Conservation (phyloP, 2,888 invertebrate genomes). For the Andrena flavipes region DNA sequence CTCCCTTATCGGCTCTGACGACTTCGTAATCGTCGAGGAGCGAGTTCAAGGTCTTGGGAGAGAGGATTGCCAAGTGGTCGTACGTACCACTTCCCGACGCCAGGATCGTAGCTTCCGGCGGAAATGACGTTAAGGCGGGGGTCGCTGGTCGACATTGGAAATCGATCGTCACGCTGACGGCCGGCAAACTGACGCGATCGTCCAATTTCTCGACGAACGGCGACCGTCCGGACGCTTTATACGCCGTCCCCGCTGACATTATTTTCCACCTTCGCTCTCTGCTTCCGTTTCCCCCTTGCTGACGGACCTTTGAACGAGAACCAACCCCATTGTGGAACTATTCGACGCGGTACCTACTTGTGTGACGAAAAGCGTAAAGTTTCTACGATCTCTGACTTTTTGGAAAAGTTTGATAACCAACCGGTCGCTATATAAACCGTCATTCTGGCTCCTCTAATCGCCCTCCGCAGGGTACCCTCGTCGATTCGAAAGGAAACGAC, state of each 20-base stretch:
- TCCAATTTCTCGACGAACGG: slow-evolving; percentile 39
- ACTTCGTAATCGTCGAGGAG: slow-evolving; percentile 56
- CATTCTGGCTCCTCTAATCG: background rate
- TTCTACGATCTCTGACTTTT: background rate
- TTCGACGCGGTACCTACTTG: background rate
- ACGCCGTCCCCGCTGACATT: background rate
- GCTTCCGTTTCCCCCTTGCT: background rate
- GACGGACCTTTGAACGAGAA: background rate
- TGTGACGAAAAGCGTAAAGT: background rate
- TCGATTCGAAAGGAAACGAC: background rate
- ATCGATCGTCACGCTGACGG: slow-evolving; percentile 59
- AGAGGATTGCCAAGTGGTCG: slow-evolving; percentile 62
- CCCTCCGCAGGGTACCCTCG: background rate
- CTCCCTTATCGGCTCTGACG: slow-evolving; percentile 54
- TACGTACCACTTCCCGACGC: slow-evolving; percentile 53
- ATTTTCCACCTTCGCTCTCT: slow-evolving; percentile 1
- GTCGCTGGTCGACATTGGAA: slow-evolving; percentile 64
- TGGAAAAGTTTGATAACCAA: too few species aligned
- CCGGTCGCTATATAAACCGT: background rate
- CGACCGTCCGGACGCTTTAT: slow-evolving; percentile 20
- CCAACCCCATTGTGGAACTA: background rate
- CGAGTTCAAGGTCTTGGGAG: slow-evolving; percentile 60
- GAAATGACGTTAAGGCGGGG: slow-evolving; percentile 62
- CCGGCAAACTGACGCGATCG: slow-evolving; percentile 31
- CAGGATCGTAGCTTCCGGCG: slow-evolving; percentile 60